Evolutionary conservation across 2,113 vertebrate species (phyloP).

Genomic region (Choloepus hoffmanni): DNA sequence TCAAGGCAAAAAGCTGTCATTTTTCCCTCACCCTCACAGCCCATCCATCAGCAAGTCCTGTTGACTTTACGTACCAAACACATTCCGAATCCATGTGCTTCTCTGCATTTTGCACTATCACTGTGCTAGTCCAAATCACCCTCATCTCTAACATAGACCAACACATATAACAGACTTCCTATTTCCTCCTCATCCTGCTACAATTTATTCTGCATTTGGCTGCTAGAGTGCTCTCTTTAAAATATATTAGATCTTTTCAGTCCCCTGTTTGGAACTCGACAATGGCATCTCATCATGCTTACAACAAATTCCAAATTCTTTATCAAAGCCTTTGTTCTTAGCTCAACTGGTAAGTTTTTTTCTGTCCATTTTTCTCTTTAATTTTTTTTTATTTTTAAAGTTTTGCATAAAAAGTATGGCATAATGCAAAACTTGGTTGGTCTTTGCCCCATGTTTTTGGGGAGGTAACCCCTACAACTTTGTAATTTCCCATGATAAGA

Average conservation of each 20-base stretch:
- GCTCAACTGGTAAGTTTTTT: background rate
- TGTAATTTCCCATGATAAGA: too few relatives aligned
- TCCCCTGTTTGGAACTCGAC: background rate
- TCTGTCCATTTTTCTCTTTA: background rate
- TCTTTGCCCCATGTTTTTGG: too few relatives aligned
- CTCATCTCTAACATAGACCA: background rate
- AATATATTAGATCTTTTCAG: background rate
- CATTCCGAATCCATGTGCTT: background rate
- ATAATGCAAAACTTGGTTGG: too few relatives aligned
- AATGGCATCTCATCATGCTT: background rate
- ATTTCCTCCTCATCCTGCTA: background rate
- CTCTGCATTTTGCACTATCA: background rate
- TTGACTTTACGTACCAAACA: background rate
- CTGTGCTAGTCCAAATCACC: background rate
- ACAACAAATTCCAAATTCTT: conserved; percentile 11
- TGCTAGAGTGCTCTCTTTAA: background rate
- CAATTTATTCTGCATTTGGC: background rate
- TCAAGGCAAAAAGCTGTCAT: background rate
- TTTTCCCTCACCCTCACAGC: background rate
- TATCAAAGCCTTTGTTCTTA: background rate
- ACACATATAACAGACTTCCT: background rate
- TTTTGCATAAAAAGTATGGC: background rate
- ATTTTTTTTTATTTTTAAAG: conserved; percentile 11
- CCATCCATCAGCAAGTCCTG: background rate
- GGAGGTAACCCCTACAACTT: too few relatives aligned